Conservation (phyloP, 1,140 invertebrate genomes). For the Lordiphosa clarofinis region DNA sequence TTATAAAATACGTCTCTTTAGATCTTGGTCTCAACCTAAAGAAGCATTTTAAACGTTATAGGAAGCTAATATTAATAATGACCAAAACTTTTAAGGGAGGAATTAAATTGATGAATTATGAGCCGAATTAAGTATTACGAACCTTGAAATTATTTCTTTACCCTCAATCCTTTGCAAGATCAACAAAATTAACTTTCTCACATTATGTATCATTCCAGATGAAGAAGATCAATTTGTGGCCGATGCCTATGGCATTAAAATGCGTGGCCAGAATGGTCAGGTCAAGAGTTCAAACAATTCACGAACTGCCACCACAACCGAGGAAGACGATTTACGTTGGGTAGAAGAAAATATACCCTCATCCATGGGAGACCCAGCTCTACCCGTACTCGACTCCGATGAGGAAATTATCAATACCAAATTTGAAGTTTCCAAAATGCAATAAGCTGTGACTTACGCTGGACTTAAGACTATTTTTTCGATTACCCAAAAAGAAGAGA, state of each 20-base stretch:
- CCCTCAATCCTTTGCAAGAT: neutral
- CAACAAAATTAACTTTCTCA: neutral
- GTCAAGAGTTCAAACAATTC: conserved; percentile 42
- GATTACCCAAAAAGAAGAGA: neutral
- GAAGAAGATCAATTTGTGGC: conserved; percentile 91
- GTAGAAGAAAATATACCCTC: conserved; percentile 94
- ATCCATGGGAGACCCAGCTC: conserved; percentile 85
- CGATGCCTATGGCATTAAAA: conserved; percentile 91
- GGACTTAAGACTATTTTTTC: conserved; percentile 56
- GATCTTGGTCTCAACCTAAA: too few species aligned
- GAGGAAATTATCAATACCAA: conserved; percentile 93
- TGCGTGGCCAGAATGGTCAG: conserved; percentile 81
- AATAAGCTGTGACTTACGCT: conserved; percentile 79
- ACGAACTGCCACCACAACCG: conserved; percentile 79
- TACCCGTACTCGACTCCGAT: conserved; percentile 93
- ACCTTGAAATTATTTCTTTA: too few species aligned
- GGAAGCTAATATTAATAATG: too few species aligned
- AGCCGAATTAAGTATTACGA: too few species aligned
- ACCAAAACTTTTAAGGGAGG: too few species aligned
- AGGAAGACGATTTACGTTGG: conserved; percentile 93
- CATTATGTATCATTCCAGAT: conserved; percentile 12
- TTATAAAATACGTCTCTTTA: too few species aligned
- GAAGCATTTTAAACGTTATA: too few species aligned
- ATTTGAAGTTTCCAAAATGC: conserved; percentile 96
- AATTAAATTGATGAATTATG: too few species aligned